Base-by-base conservation (phyloP, 1,140 invertebrate species). In the Bombus sylvicola region DNA sequence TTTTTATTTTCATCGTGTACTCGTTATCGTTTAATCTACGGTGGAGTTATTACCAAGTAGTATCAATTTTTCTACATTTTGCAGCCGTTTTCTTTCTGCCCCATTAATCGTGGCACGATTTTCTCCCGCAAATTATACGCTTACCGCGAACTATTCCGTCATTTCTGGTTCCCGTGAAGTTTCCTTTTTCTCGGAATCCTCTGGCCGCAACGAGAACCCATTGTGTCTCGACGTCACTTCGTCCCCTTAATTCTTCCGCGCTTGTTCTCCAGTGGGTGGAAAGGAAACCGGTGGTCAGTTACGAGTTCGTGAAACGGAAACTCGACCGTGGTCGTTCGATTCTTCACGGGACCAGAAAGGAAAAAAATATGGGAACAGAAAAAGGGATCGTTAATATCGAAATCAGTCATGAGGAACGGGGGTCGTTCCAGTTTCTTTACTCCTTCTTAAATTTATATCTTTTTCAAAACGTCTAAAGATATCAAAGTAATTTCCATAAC, bases 181-280 rank as follows among this genome's bases (percentile, higher is more conserved):
- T 88, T 25, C 39, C 66, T 69, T 69, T 71, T 74, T 66, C 66
- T n/a, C 13, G 41, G 34, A 68, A 57, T 47, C 31, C 34, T 34
- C 13, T 76, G 43, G 34, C 28, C 81, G 80, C 69, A 76, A 88
- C 31, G 82, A 64, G 66, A 82, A 59, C 53, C 76, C 76, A 89
- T 89, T 89, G 88, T 89, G 76, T 77, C 59, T 64, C 75, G 80
- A 90, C 71, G 69, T 90, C 81, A 82, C 87, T 79, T 90, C 69
- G 71, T 31, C 69, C 73, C 68, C 75, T 90, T 90, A 89, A 90
- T 87, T 82, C 77, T 43, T 87, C 77, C 75, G 76, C 88, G 77
- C 59, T 86, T 82, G 81, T 87, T 79, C 85, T 28, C 13, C 66
- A 37, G 10, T 18, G 22, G 82, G n/a, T 34, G 37, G 18, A 2